Percentiles rank a stretch among this genome's conserved stretches.
Evolutionary conservation across 2,797 vertebrate species (phyloP).

Genomic region (Oreonectes daqikongensis): DNA sequence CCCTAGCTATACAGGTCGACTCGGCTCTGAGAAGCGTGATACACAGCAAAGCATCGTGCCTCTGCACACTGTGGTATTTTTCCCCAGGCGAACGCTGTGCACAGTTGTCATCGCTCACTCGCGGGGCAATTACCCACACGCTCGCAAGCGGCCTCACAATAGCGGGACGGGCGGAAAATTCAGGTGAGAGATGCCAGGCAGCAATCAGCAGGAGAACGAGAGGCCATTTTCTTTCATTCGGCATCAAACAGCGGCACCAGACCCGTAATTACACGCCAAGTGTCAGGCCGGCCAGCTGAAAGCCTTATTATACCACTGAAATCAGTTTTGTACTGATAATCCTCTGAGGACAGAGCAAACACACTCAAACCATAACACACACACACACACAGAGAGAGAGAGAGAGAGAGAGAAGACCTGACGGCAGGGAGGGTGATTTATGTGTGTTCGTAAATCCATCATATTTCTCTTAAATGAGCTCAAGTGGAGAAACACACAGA

Average conservation of each 20-base stretch:
- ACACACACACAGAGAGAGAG: too few species aligned
- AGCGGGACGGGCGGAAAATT: constrained; percentile 84
- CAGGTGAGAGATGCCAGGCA: constrained; percentile 91
- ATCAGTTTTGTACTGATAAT: constrained; percentile 84
- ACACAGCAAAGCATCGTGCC: constrained; percentile 28
- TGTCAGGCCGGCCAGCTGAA: constrained; percentile 82
- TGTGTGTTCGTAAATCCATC: constrained; percentile 60
- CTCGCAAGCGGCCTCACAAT: constrained; percentile 91
- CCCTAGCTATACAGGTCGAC: too few species aligned
- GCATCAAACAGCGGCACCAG: constrained; percentile 90
- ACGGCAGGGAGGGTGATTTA: constrained; percentile 63
- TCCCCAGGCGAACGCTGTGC: constrained; percentile 43
- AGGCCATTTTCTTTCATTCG: constrained; percentile 92
- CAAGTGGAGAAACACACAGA: not conserved
- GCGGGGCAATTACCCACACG: constrained; percentile 88
- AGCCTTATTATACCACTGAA: constrained; percentile 86
- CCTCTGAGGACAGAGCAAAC: constrained; percentile 72
- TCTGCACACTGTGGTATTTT: constrained; percentile 23
- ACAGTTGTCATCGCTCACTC: constrained; percentile 77
- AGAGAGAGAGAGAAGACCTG: constrained; percentile 23
- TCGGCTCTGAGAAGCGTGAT: too few species aligned
- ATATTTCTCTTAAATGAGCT: constrained; percentile 33
- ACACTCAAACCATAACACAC: constrained; percentile 62
- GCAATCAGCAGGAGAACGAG: constrained; percentile 90
- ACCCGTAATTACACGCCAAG: constrained; percentile 96